phyloP scores from a whole-genome alignment of 2,797 vertebrate genomes.

The Eulemur coronatus region DNA sequence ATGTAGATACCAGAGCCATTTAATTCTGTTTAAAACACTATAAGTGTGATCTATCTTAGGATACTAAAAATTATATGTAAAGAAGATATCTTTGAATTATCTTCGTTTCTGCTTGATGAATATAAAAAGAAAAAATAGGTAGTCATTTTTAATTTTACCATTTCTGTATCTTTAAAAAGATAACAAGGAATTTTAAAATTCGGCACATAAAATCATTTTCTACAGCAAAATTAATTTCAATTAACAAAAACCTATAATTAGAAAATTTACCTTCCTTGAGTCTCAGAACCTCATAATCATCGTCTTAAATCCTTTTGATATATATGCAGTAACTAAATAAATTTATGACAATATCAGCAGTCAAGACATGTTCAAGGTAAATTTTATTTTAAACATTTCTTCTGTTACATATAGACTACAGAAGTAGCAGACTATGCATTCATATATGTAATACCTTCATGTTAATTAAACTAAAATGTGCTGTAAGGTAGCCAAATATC shows the following conservation, averaged over 20 bases:
- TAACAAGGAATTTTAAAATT: not conserved
- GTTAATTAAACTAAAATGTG: slow-evolving; percentile 5
- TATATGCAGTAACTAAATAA: not conserved
- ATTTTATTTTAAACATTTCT: not conserved
- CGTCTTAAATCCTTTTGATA: not conserved
- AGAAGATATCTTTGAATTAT: not conserved
- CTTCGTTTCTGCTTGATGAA: not conserved
- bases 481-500: not conserved
- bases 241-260: not conserved
- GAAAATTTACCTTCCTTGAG: not conserved
- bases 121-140: not conserved
- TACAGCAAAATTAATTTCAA: not conserved
- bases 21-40: slow-evolving; percentile 20
- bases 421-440: not conserved
- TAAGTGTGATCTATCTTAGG: not conserved
- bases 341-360: not conserved
- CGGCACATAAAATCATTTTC: not conserved
- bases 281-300: not conserved
- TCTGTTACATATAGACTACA: not conserved
- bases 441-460: not conserved
- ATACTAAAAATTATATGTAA: not conserved
- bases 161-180: not conserved
- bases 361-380: not conserved
- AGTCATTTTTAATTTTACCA: not conserved
- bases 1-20: not conserved